A percentile compares a stretch with the other conserved stretches of the same genome.
Conservation (phyloP, 2,888 invertebrate species). For the Volucella inflata region DNA sequence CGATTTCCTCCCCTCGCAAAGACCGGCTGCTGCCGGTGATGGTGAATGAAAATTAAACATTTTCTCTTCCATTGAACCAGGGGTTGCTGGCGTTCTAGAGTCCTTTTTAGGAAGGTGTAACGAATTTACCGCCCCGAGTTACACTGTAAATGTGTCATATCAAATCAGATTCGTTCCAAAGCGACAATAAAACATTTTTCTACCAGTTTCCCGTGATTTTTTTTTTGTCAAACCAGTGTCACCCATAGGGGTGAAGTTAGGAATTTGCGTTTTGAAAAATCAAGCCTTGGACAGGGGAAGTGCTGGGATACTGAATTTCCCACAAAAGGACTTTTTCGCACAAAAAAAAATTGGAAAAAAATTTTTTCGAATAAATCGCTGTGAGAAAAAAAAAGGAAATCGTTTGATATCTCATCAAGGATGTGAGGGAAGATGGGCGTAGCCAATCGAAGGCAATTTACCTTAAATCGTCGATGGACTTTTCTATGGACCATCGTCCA, state of each 20-base stretch:
- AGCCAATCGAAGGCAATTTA: slow-evolving; percentile 69
- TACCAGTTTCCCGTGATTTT: slow-evolving; percentile 67
- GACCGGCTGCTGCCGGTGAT: slow-evolving; percentile 24
- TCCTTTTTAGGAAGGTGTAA: slow-evolving; percentile 57
- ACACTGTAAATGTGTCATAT: slow-evolving; percentile 69
- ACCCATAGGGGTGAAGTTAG: slow-evolving; percentile 10
- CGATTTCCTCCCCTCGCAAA: no score
- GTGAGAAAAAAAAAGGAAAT: slow-evolving; percentile 51
- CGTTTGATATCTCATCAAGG: slow-evolving; percentile 35
- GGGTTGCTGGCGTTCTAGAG: slow-evolving; percentile 36
- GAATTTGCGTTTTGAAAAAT: slow-evolving; percentile 39
- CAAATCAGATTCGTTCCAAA: slow-evolving; percentile 73
- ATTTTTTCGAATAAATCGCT: slow-evolving; percentile 25
- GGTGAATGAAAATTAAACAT: slow-evolving; percentile 15
- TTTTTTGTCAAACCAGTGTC: neutral
- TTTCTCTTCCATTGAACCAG: neutral
- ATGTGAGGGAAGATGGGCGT: slow-evolving; percentile 62
- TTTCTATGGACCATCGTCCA: slow-evolving; percentile 2
- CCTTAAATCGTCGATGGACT: slow-evolving; percentile 55
- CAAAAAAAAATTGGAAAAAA: neutral
- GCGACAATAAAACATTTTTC: slow-evolving; percentile 73
- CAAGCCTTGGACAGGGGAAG: slow-evolving; percentile 10
- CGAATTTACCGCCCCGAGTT: slow-evolving; percentile 55
- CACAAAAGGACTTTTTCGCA: slow-evolving; percentile 45
- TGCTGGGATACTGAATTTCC: slow-evolving; percentile 11